phyloP scores from a whole-genome alignment of 1,140 invertebrate genomes.

The Drosophila willistoni region DNA sequence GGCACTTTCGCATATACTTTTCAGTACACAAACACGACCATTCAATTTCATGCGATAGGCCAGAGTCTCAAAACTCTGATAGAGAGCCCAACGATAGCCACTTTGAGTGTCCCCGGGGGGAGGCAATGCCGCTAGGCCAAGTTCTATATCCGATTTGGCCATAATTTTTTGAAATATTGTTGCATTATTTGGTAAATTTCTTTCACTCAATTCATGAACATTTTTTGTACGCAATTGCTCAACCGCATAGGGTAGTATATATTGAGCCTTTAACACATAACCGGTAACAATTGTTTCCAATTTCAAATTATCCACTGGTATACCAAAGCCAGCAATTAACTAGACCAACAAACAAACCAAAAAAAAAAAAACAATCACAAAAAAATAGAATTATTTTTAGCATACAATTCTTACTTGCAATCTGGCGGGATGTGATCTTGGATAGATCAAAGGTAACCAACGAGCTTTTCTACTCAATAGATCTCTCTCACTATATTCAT shows the following conservation, averaged over 20 bases:
- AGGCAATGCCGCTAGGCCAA: conserved; percentile 26
- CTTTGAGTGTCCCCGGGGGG: conserved; percentile 20
- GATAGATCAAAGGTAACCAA: conserved; percentile 64
- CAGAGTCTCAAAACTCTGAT: conserved; percentile 56
- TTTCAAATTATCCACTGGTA: conserved; percentile 65
- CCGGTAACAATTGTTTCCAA: conserved; percentile 67
- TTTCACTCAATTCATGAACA: conserved; percentile 38
- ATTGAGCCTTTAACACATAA: conserved; percentile 78
- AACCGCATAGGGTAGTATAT: conserved; percentile 60
- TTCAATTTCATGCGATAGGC: conserved; percentile 85
- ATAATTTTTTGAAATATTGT: conserved; percentile 56
- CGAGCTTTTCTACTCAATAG: conserved; percentile 59
- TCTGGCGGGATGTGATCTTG: conserved; percentile 43
- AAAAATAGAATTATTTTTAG: neutral
- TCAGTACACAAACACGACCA: conserved; percentile 88
- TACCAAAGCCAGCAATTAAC: conserved; percentile 80
- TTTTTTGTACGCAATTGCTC: conserved; percentile 54
- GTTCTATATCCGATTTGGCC: conserved; percentile 39
- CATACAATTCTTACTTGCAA: conserved; percentile 47
- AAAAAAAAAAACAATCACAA: neutral
- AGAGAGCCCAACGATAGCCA: conserved; percentile 67
- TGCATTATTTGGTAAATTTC: conserved; percentile 32
- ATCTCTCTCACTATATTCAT: conserved; percentile 35
- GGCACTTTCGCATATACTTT: conserved; percentile 90
- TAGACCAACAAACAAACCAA: neutral